Evolutionary conservation across 2,888 invertebrate species (phyloP).

Genomic region (Aphodius sticticus): DNA sequence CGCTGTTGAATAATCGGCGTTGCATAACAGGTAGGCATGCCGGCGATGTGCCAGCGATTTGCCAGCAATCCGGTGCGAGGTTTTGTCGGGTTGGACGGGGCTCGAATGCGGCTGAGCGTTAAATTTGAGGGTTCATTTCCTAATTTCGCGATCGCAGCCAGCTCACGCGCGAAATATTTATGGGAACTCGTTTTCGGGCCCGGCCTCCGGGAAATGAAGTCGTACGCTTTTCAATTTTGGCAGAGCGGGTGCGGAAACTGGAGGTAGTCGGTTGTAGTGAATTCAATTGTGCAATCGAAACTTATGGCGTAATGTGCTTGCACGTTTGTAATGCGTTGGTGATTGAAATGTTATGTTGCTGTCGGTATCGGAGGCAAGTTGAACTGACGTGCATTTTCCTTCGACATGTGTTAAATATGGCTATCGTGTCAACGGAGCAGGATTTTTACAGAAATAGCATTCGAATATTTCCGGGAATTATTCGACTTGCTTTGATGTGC

Average conservation of each 20-base stretch:
- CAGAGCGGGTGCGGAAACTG: not conserved
- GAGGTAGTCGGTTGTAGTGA: not conserved
- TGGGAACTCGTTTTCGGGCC: not conserved
- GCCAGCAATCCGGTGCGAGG: not conserved
- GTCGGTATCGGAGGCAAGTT: not conserved
- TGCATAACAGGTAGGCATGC: slow-evolving; percentile 1
- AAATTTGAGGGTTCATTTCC: slow-evolving; percentile 4
- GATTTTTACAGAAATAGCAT: too few relatives aligned
- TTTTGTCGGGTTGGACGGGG: not conserved
- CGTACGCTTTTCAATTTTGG: not conserved
- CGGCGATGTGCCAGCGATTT: not conserved
- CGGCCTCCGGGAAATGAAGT: not conserved
- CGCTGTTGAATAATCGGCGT: not conserved
- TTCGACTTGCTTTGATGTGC: too few relatives aligned
- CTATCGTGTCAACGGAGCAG: too few relatives aligned
- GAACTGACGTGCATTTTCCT: not conserved
- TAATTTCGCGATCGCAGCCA: not conserved
- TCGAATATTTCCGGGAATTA: too few relatives aligned
- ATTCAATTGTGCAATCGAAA: slow-evolving; percentile 4
- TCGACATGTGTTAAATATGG: not conserved
- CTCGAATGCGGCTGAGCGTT: not conserved
- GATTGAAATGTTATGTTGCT: not conserved
- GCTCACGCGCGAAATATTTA: not conserved
- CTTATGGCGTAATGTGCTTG: not conserved
- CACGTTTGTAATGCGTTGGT: not conserved